phyloP scores from a whole-genome alignment of 2,888 invertebrate genomes.

The Nasonovia ribisnigri region DNA sequence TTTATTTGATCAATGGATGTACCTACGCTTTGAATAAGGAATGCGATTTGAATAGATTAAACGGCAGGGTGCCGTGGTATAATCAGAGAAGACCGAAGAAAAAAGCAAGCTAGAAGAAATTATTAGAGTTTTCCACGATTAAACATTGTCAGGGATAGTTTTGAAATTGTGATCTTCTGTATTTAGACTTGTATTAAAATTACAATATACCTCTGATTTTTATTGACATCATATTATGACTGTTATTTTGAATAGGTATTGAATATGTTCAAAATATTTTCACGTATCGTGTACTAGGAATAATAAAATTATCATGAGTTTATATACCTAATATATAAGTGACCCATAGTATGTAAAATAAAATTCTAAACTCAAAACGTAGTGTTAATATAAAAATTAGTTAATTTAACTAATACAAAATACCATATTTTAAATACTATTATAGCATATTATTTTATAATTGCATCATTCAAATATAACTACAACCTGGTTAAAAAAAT shows the following conservation, averaged over 20 bases:
- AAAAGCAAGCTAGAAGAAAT: not conserved
- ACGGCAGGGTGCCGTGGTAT: not conserved
- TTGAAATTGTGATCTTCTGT: not conserved
- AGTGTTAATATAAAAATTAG: not conserved
- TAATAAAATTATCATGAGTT: not conserved
- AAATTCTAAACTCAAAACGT: not conserved
- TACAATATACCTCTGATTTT: not conserved
- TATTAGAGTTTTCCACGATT: not conserved
- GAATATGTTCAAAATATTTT: not conserved
- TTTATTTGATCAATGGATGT: too few relatives aligned
- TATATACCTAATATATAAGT: not conserved
- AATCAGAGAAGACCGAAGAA: not conserved
- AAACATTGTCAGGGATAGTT: not conserved
- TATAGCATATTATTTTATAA: not conserved
- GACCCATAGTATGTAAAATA: not conserved
- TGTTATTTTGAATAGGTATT: not conserved
- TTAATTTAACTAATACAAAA: not conserved
- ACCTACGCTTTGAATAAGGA: conserved; percentile 9
- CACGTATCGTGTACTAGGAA: not conserved
- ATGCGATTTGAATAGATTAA: conserved; percentile 28
- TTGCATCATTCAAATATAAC: not conserved
- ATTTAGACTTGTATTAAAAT: too few relatives aligned
- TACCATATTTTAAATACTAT: not conserved
- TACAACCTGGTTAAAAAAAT: too few relatives aligned
- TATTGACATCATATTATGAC: not conserved